Conservation (phyloP, 2,888 invertebrate genomes). For the Stenoptilia bipunctidactyla region DNA sequence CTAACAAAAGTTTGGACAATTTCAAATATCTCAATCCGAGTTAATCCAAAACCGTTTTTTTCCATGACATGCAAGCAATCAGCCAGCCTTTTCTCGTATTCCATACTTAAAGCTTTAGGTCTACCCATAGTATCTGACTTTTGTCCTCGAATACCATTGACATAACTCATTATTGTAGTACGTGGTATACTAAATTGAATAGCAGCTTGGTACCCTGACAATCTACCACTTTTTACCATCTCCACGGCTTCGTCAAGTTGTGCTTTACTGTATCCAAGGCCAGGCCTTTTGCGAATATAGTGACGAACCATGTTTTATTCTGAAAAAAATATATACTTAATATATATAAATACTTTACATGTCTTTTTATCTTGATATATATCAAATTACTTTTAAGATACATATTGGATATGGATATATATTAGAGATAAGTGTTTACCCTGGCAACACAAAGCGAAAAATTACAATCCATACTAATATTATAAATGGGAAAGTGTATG, state of each 20-base stretch:
- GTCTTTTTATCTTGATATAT: too few relatives aligned
- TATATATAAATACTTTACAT: too few relatives aligned
- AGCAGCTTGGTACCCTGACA: constrained; percentile 10
- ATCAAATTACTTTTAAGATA: too few relatives aligned
- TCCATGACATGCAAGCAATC: constrained; percentile 9
- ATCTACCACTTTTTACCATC: constrained; percentile 5
- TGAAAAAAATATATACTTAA: too few relatives aligned
- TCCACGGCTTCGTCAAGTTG: constrained; percentile 6
- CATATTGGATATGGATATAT: too few relatives aligned
- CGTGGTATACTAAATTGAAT: constrained; percentile 8
- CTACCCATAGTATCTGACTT: constrained; percentile 10
- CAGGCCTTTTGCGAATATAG: not conserved
- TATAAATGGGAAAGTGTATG: too few relatives aligned
- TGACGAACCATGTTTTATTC: not conserved
- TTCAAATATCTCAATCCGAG: constrained; percentile 8
- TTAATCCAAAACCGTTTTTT: constrained; percentile 14
- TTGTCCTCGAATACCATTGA: constrained; percentile 5
- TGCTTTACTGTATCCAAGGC: not conserved
- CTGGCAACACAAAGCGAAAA: too few relatives aligned
- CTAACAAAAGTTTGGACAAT: constrained; percentile 6
- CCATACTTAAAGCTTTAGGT: constrained; percentile 6
- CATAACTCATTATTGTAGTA: constrained; percentile 13
- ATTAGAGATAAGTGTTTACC: too few relatives aligned
- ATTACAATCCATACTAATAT: too few relatives aligned
- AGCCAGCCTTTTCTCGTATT: constrained; percentile 10